Evolutionary conservation across 2,113 vertebrate species (phyloP).

Genomic region (Callithrix jacchus): DNA sequence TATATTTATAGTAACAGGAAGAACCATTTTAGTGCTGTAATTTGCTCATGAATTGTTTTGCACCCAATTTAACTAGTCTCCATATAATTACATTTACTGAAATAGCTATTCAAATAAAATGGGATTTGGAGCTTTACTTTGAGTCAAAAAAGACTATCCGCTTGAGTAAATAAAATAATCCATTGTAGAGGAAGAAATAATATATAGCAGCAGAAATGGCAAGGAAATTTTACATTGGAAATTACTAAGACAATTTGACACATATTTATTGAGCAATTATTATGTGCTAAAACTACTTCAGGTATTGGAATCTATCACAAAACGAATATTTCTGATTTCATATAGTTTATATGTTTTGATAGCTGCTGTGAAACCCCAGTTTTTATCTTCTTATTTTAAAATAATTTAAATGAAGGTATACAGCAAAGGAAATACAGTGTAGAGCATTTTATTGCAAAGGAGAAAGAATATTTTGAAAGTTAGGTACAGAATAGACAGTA

Average conservation of each 20-base stretch:
- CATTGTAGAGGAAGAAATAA: background rate
- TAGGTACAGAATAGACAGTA: too few species aligned
- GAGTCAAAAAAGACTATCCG: background rate
- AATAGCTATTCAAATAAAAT: slow-evolving; percentile 20
- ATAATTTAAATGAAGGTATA: too few species aligned
- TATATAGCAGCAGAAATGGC: background rate
- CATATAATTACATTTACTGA: slow-evolving; percentile 48
- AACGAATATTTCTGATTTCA: background rate
- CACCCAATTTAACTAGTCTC: slow-evolving; percentile 48
- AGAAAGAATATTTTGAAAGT: too few species aligned
- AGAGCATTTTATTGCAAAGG: too few species aligned
- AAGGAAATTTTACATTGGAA: background rate
- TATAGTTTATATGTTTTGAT: background rate
- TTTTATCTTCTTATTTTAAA: too few species aligned
- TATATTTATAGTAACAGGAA: slow-evolving; percentile 70
- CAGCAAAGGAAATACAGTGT: too few species aligned
- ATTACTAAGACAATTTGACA: background rate
- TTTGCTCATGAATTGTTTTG: slow-evolving; percentile 63
- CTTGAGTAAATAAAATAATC: background rate
- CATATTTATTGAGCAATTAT: background rate
- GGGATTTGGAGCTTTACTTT: slow-evolving; percentile 2
- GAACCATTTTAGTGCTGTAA: slow-evolving; percentile 65
- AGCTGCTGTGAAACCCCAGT: too few species aligned
- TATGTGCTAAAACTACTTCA: background rate
- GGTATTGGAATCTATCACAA: background rate